These are phyloP conservation scores for Agrotis ipsilon DNA, from an alignment of 2,888 invertebrate species.

Conservation along the genomic window DNA sequence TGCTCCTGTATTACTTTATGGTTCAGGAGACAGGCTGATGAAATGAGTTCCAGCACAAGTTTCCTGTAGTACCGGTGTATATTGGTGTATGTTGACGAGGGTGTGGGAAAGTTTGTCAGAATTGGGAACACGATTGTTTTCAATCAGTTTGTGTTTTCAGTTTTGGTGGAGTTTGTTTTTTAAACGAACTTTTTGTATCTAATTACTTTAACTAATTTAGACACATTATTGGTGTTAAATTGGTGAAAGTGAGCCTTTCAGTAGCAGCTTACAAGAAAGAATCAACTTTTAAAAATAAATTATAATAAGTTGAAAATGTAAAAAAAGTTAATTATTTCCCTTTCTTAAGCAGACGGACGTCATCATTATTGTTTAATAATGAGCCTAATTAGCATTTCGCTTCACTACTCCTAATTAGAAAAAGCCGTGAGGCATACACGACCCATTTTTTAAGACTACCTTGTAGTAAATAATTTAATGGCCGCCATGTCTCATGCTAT, in stretches of 20 bases:
- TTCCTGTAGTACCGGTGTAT: slow-evolving; percentile 17
- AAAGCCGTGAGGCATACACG: not conserved
- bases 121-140: slow-evolving; percentile 21
- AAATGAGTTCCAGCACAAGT: slow-evolving; percentile 42
- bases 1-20: slow-evolving; percentile 47
- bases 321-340: not conserved
- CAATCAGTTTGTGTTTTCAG: slow-evolving; percentile 10
- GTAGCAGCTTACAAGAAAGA: no score
- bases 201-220: not conserved
- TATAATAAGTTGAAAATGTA: not conserved
- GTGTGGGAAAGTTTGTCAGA: slow-evolving; percentile 9
- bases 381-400: not conserved
- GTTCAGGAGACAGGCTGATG: slow-evolving; percentile 44
- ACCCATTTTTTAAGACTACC: slow-evolving; percentile 9
- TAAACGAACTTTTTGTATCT: not conserved
- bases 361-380: not conserved
- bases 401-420: slow-evolving; percentile 3
- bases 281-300: not conserved
- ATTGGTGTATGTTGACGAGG: not conserved
- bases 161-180: not conserved
- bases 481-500: not conserved
- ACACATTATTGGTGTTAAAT: not conserved
- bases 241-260: not conserved
- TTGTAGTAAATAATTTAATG: slow-evolving; percentile 1
- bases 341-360: not conserved